Evolutionary conservation across 2,888 invertebrate genomes (phyloP).

Genomic region (Heliconius sara): DNA sequence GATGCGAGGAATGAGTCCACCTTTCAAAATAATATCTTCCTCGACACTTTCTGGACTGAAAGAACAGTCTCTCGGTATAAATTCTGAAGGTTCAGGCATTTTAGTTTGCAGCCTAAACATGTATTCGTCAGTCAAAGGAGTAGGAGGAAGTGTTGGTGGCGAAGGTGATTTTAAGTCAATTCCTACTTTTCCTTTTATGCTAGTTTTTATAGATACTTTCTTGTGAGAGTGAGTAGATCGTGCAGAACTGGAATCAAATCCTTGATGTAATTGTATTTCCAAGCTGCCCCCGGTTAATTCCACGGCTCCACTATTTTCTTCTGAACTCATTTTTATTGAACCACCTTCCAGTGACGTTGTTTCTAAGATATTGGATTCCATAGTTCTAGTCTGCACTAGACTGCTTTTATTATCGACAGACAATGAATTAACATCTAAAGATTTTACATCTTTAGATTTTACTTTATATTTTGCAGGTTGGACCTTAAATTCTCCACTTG

Average conservation of each 20-base stretch:
- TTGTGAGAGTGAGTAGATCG: conserved; percentile 17
- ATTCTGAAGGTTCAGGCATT: conserved; percentile 63
- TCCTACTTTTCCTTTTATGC: conserved; percentile 47
- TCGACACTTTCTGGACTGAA: conserved; percentile 56
- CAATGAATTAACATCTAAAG: background rate
- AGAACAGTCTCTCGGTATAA: conserved; percentile 59
- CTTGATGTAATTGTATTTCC: background rate
- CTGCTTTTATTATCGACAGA: background rate
- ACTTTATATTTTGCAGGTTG: background rate
- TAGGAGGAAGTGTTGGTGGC: conserved; percentile 66
- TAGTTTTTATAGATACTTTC: conserved; percentile 40
- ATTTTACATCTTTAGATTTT: background rate
- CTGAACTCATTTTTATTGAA: background rate
- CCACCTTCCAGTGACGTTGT: background rate
- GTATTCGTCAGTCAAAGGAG: conserved; percentile 76
- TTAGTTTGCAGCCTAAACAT: conserved; percentile 68
- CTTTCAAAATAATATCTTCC: conserved; percentile 72
- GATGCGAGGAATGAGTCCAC: conserved; percentile 68
- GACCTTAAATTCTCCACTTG: background rate
- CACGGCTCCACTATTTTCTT: background rate
- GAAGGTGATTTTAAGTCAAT: conserved; percentile 49
- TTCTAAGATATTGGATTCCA: conserved; percentile 19
- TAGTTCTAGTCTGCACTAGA: background rate
- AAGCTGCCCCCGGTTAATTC: background rate
- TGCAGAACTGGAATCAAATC: background rate